Conservation (phyloP, 23 tunicate species). For the Styela clava region DNA sequence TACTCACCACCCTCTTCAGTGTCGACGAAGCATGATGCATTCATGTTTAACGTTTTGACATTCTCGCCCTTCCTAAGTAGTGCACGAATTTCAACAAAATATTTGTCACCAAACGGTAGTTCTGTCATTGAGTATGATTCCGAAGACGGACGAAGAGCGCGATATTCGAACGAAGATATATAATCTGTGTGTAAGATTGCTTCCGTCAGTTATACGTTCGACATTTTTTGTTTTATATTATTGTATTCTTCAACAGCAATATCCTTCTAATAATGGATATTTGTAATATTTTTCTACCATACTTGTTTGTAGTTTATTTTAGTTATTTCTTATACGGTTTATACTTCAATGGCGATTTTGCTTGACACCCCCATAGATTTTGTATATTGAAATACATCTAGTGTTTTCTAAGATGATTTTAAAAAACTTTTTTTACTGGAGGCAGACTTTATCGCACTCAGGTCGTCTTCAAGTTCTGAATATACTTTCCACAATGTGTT, state of each 20-base stretch:
- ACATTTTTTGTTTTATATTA: too few species aligned
- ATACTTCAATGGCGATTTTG: too few species aligned
- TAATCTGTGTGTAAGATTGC: slow-evolving; percentile 7
- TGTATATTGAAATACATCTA: too few species aligned
- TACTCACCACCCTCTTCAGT: slow-evolving; percentile 32
- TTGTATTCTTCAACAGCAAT: too few species aligned
- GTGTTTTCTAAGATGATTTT: too few species aligned
- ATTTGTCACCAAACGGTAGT: slow-evolving; percentile 23
- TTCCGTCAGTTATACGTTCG: neutral
- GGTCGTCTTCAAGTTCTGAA: neutral
- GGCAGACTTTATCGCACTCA: slow-evolving; percentile 5
- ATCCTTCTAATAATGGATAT: too few species aligned
- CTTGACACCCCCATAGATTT: too few species aligned
- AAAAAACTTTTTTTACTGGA: too few species aligned
- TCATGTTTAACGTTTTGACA: neutral
- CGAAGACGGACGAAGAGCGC: slow-evolving; percentile 11
- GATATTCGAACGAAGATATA: slow-evolving; percentile 25
- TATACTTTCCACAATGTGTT: slow-evolving; percentile 21
- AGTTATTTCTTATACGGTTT: too few species aligned
- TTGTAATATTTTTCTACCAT: too few species aligned
- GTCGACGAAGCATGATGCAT: slow-evolving; percentile 15
- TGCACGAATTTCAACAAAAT: slow-evolving; percentile 25
- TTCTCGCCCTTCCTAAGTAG: neutral
- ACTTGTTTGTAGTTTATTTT: too few species aligned
- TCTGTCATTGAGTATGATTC: neutral